Conservation (phyloP, 2,888 invertebrate genomes). For the Amphiduros pacificus region DNA sequence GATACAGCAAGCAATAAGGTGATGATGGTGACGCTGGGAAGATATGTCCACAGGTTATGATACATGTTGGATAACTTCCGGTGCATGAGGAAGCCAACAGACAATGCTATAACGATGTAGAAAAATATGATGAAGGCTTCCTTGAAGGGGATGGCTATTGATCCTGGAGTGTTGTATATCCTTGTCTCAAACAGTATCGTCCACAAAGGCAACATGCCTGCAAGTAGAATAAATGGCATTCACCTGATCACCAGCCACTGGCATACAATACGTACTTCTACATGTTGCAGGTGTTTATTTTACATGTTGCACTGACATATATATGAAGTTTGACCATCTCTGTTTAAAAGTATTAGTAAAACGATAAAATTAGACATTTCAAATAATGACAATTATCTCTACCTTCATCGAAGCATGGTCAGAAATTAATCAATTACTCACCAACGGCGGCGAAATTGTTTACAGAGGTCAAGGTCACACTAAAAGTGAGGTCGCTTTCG, state of each 20-base stretch:
- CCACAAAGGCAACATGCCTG: conserved; percentile 26
- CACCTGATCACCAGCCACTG: too few relatives aligned
- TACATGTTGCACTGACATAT: too few relatives aligned
- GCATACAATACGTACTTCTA: too few relatives aligned
- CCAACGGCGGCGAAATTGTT: conserved; percentile 20
- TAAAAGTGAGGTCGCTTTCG: conserved; percentile 16
- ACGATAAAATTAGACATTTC: too few relatives aligned
- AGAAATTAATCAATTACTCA: too few relatives aligned
- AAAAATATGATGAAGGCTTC: conserved; percentile 20
- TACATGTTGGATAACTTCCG: conserved; percentile 12
- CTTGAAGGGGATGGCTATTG: conserved; percentile 16
- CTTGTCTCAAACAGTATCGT: conserved; percentile 21
- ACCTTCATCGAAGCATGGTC: too few relatives aligned
- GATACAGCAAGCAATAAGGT: conserved; percentile 8
- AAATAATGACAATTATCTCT: too few relatives aligned
- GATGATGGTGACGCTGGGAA: conserved; percentile 21
- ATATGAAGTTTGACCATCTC: too few relatives aligned
- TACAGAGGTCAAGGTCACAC: conserved; percentile 15
- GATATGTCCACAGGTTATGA: conserved; percentile 14
- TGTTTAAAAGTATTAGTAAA: too few relatives aligned
- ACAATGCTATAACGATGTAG: conserved; percentile 6
- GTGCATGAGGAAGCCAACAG: conserved; percentile 13
- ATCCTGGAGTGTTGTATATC: conserved; percentile 16
- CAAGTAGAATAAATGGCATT: too few relatives aligned
- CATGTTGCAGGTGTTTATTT: too few relatives aligned